phyloP scores from a whole-genome alignment of 2,797 vertebrate species.

The Acrossocheilus wenchowensis region DNA sequence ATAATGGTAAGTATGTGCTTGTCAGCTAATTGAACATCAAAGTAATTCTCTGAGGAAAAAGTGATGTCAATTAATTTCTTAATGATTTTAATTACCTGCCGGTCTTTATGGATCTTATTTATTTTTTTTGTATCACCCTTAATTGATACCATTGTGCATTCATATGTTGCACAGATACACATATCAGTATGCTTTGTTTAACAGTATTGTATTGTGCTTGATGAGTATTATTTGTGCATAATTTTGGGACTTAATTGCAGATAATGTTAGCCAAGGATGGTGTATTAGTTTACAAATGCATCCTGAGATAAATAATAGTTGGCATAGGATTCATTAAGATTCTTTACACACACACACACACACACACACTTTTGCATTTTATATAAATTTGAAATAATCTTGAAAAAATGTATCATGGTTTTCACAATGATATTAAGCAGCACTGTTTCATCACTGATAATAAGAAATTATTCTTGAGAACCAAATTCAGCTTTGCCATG shows the following conservation, averaged over 20 bases:
- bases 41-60: not conserved
- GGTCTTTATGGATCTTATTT: not conserved
- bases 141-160: not conserved
- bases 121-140: not conserved
- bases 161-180: not conserved
- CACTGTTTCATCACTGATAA: not conserved
- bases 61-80: not conserved
- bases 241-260: not conserved
- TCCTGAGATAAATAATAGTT: not conserved
- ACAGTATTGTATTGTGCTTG: not conserved
- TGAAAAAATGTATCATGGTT: not conserved
- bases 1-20: not conserved
- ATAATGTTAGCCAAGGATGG: not conserved
- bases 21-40: slow-evolving; percentile 20
- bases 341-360: not conserved
- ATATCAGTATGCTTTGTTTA: not conserved
- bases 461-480: not conserved
- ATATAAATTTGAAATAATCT: not conserved
- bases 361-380: not conserved
- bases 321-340: not conserved
- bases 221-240: not conserved
- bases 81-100: not conserved
- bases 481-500: not conserved
- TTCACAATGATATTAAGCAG: not conserved
- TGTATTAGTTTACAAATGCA: not conserved